These are phyloP conservation scores for Tiaroga cobitis DNA, from an alignment of 2,797 vertebrate genomes.

Conservation along the genomic window DNA sequence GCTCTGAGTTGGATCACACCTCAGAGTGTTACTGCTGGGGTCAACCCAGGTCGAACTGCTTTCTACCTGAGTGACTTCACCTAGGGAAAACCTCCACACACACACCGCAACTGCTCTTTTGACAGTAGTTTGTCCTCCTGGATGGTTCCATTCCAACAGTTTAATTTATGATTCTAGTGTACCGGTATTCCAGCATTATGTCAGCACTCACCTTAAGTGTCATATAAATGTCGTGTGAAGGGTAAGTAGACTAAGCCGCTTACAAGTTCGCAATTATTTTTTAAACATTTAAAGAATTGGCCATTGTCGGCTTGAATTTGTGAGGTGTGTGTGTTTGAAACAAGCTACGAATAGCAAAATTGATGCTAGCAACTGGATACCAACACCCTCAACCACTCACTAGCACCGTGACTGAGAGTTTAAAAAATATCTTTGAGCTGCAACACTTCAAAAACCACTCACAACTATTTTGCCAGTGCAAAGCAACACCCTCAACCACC, in stretches of 20 bases:
- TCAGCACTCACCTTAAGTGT: slow-evolving; percentile 23
- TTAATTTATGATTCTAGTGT: slow-evolving; percentile 21
- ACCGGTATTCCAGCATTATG: slow-evolving; percentile 10
- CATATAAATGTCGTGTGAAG: slow-evolving; percentile 1
- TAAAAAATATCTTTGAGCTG: too few relatives aligned
- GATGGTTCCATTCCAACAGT: slow-evolving; percentile 23
- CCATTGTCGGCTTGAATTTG: background rate
- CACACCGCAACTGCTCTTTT: background rate
- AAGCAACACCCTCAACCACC: background rate
- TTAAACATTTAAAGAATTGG: background rate
- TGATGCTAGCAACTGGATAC: background rate
- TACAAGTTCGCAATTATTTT: background rate
- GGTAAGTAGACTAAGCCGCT: background rate
- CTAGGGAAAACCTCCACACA: background rate
- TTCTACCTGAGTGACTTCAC: slow-evolving; percentile 38
- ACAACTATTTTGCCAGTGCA: background rate
- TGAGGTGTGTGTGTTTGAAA: background rate
- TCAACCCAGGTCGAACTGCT: slow-evolving; percentile 36
- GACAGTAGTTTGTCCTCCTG: slow-evolving; percentile 24
- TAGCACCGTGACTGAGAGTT: background rate
- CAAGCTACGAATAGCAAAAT: background rate
- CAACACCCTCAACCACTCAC: background rate
- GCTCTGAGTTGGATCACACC: background rate
- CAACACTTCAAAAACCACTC: background rate
- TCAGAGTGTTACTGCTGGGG: slow-evolving; percentile 17